Percentiles rank a stretch among this genome's conserved stretches.
Conservation (phyloP, 1,140 invertebrate species). For the Caenorhabditis tropicalis region DNA sequence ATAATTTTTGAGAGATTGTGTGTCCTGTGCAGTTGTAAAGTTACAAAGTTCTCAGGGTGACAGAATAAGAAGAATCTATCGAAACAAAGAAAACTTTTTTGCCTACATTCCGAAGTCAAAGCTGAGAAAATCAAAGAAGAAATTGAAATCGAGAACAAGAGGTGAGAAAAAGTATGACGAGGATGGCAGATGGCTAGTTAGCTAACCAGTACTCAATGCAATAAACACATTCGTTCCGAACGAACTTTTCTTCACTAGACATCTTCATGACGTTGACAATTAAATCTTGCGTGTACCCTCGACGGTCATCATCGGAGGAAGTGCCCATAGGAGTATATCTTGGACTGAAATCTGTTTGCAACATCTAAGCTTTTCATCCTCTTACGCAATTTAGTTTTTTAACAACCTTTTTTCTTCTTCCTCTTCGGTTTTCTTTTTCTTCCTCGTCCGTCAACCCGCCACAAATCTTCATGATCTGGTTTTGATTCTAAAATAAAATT, state of each 20-base stretch:
- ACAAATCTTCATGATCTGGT: neutral
- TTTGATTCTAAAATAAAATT: constrained; percentile 37
- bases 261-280: neutral
- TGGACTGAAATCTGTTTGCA: neutral
- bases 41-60: neutral
- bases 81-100: constrained; percentile 8
- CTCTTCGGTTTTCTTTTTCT: neutral
- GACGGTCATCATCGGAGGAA: neutral
- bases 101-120: neutral
- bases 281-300: neutral
- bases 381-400: constrained; percentile 39
- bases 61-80: neutral
- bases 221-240: neutral
- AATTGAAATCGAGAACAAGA: constrained; percentile 3
- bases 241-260: neutral
- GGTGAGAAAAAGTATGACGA: neutral
- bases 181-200: neutral
- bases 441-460: neutral
- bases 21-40: constrained; percentile 29
- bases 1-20: constrained; percentile 26
- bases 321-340: neutral
- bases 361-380: constrained; percentile 9
- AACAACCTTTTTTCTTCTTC: neutral
- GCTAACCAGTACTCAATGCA: constrained; percentile 4
- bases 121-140: neutral